phyloP scores from a whole-genome alignment of 2,888 invertebrate species.

The Machimus atricapillus region DNA sequence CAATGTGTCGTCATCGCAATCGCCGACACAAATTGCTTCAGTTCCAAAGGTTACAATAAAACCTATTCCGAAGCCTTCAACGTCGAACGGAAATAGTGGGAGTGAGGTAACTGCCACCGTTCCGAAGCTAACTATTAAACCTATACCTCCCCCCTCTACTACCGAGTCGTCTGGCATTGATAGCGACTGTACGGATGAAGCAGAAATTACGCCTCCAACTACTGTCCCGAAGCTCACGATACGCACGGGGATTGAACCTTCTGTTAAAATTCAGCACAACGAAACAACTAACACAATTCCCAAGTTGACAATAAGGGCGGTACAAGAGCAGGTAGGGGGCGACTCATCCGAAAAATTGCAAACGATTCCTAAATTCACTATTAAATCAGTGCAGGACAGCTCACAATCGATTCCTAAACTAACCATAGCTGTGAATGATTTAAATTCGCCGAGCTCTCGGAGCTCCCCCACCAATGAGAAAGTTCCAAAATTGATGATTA shows the following conservation, averaged over 20 bases:
- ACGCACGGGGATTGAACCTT: conserved; percentile 52
- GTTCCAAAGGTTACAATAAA: conserved; percentile 70
- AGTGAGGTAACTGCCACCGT: conserved; percentile 48
- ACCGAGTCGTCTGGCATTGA: conserved; percentile 1
- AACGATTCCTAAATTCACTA: conserved; percentile 50
- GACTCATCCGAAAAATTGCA: conserved; percentile 26
- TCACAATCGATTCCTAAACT: conserved; percentile 62
- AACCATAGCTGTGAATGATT: conserved; percentile 63
- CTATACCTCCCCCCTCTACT: conserved; percentile 1
- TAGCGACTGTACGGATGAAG: neutral
- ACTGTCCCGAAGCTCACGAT: conserved; percentile 63
- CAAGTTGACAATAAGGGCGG: conserved; percentile 47
- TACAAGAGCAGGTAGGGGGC: conserved; percentile 27
- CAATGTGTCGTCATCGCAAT: conserved; percentile 1
- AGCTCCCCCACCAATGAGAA: conserved; percentile 47
- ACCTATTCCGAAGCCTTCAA: conserved; percentile 56
- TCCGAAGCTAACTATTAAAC: conserved; percentile 59
- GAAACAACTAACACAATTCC: conserved; percentile 41
- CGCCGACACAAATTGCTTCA: conserved; percentile 54
- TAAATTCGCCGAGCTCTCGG: conserved; percentile 24
- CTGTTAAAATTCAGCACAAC: conserved; percentile 25
- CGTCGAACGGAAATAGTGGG: conserved; percentile 47
- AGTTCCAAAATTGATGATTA: conserved; percentile 57
- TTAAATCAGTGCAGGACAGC: conserved; percentile 46
- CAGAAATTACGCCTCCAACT: conserved; percentile 56